These are phyloP conservation scores for Melanophora roralis DNA, from an alignment of 2,888 invertebrate genomes.

Conservation along the genomic window DNA sequence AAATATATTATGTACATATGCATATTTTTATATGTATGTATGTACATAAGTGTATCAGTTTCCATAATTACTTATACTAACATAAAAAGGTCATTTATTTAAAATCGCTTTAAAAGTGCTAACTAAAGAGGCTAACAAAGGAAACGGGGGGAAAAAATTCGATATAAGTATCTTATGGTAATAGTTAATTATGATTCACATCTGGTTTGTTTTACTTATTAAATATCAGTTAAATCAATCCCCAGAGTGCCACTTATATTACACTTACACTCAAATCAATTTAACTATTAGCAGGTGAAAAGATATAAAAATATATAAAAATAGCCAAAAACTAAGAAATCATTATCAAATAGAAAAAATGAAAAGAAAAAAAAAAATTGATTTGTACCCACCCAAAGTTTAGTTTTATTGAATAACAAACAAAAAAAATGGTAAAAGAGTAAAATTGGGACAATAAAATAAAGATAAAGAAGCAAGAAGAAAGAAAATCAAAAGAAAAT, in stretches of 20 bases:
- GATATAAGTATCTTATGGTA: not conserved
- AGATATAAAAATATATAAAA: conserved; percentile 11
- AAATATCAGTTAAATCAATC: not conserved
- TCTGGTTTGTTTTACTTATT: not conserved
- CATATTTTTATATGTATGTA: too few relatives aligned
- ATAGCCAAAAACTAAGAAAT: conserved; percentile 30
- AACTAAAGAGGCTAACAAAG: not conserved
- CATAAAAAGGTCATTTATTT: conserved; percentile 41
- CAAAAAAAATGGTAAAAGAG: conserved; percentile 10
- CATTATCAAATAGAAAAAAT: conserved; percentile 38
- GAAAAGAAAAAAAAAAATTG: conserved; percentile 27
- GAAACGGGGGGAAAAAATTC: not conserved
- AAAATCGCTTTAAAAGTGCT: conserved; percentile 12
- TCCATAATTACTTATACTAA: conserved; percentile 6
- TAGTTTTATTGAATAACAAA: conserved; percentile 17
- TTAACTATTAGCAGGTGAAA: conserved; percentile 3
- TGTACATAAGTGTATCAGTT: not conserved
- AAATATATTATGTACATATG: not conserved
- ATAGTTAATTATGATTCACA: not conserved
- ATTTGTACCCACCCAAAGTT: conserved; percentile 59
- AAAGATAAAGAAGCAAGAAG: conserved; percentile 15
- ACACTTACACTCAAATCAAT: not conserved
- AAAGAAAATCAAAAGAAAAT: not conserved
- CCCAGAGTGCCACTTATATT: not conserved
- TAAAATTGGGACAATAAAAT: conserved; percentile 24